Conservation (phyloP, 2,797 vertebrate genomes). For the Pogoniulus pusillus region DNA sequence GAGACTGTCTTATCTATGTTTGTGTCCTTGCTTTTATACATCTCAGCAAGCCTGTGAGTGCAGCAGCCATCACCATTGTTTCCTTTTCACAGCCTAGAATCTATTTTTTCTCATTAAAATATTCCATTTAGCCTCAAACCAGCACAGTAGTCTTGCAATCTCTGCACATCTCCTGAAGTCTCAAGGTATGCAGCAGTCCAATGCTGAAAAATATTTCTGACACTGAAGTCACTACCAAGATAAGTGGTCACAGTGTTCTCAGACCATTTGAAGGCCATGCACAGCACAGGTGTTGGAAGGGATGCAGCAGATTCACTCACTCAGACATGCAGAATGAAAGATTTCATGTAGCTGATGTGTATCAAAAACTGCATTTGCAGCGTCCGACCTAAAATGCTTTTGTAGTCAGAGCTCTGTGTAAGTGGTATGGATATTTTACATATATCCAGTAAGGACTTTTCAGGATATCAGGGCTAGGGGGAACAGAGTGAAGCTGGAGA, state of each 20-base stretch:
- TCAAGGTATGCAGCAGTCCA: neutral
- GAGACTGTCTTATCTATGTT: too few species aligned
- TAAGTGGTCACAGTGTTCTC: slow-evolving; percentile 81
- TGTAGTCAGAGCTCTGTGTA: neutral
- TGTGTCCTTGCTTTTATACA: too few species aligned
- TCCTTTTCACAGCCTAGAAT: too few species aligned
- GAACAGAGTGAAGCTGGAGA: too few species aligned
- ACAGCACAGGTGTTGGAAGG: neutral
- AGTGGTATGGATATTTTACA: neutral
- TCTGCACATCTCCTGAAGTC: neutral
- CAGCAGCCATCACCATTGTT: too few species aligned
- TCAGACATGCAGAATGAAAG: neutral
- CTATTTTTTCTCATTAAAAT: too few species aligned
- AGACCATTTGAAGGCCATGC: neutral
- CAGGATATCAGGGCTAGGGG: too few species aligned
- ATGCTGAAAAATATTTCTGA: slow-evolving; percentile 88
- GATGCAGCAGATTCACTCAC: neutral
- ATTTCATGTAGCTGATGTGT: neutral
- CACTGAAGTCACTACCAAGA: slow-evolving; percentile 78
- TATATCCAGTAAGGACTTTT: too few species aligned
- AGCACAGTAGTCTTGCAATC: neutral
- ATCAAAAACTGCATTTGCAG: neutral
- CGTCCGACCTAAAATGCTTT: neutral
- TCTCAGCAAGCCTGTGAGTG: too few species aligned
- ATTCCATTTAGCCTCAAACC: too few species aligned